Base-by-base conservation (phyloP, 2,113 vertebrate genomes). In the Ornithorhynchus anatinus region DNA sequence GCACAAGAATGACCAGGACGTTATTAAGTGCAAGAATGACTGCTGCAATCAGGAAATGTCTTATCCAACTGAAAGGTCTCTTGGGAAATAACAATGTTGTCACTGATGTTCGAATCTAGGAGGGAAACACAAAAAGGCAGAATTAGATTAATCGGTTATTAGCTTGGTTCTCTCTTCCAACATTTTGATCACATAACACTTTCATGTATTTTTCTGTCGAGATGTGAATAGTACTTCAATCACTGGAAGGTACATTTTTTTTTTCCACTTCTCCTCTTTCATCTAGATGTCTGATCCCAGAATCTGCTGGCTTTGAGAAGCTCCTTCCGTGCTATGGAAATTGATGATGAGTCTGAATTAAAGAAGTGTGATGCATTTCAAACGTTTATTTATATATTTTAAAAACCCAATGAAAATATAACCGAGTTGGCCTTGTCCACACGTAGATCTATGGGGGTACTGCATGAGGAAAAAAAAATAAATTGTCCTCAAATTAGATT, bases 1-100 rank as follows among this genome's bases (percentile, higher is more conserved):
- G 97, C 45, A 99, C 97, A 14, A 96, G 99, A 84, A 99, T 99
- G 74, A 99, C 98, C 69, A 99, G 90, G 40, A 96, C 48, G 75
- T 98, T 96, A 86, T 96, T 96, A 80, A 97, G 94, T 59, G 71
- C 81, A 75, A 99, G 86, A 70, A 99, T 92, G 45, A 88, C 53
- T 10, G 89, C 84, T 8, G 97, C 97, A 70, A 97, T 96, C 63
- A 96, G 61, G 61, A 98, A 69, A 85, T 99, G 97, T 43, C 96
- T 94, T 74, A 91, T 86, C 96, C 97, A 98, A 89, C 95, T 98
- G 92, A 99, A 99, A 1, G 96, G 95, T 54, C 94, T 93, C 22
- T 84, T 88, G 42, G 94, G 94, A 92, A 98, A 99, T 48, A 98
- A 79, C 81, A 99, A 37, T 0, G 91, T 94, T 53, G 64, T 96